Conservation (phyloP, 64 coral and sea anemone species). For the Stylophora pistillata region DNA sequence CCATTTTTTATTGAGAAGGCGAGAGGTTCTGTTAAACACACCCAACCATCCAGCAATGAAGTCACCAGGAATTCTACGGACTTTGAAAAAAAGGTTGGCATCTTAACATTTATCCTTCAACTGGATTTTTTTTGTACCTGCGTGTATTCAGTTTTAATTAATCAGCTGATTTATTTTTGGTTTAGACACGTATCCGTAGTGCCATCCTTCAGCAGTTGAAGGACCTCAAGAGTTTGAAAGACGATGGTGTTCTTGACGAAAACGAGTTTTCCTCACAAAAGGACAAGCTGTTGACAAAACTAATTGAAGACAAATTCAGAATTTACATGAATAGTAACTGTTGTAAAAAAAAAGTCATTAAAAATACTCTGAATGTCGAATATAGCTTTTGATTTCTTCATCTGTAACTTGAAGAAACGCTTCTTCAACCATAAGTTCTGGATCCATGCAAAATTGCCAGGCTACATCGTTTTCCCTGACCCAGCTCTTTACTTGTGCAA, state of each 20-base stretch:
- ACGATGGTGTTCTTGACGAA: background rate
- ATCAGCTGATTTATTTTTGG: background rate
- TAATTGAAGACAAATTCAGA: background rate
- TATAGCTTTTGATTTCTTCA: constrained; percentile 47
- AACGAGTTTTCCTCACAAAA: background rate
- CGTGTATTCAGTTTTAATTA: too few species aligned
- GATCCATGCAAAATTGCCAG: constrained; percentile 26
- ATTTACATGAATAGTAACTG: background rate
- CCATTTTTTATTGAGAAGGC: constrained; percentile 46
- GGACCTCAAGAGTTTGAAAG: constrained; percentile 1
- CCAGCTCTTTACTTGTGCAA: constrained; percentile 42
- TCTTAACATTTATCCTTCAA: background rate
- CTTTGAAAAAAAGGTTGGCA: constrained; percentile 15
- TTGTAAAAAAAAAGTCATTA: background rate
- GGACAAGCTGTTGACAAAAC: background rate
- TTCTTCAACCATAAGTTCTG: constrained; percentile 50
- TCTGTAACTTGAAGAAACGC: constrained; percentile 58
- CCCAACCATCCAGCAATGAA: constrained; percentile 1
- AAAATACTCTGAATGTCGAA: constrained; percentile 47
- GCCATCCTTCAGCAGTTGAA: background rate
- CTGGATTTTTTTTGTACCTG: background rate
- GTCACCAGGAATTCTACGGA: background rate
- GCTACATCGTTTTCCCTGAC: constrained; percentile 53
- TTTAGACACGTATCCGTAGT: constrained; percentile 1
- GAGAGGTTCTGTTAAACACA: background rate